Base-by-base conservation (phyloP, 2,888 invertebrate species). In the Lepidochitona cinerea region DNA sequence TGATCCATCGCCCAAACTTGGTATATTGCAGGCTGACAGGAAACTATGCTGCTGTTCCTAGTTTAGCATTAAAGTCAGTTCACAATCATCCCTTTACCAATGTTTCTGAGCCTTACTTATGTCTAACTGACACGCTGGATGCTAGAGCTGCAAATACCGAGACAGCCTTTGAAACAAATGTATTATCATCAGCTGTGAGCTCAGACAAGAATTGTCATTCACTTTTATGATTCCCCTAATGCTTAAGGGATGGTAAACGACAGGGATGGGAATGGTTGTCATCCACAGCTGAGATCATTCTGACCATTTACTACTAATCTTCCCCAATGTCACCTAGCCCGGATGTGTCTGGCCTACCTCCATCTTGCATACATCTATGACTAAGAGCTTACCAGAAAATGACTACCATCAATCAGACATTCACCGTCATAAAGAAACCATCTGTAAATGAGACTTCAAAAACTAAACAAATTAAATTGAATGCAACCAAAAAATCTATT, bases 21-120 rank as follows among this genome's bases (percentile, higher is more conserved):
- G 59, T 59, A 59, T 29, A 29, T 59, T 59, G 26, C 12, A 26
- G 59, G 23, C 18, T 23, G 26, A 32, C 59, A 32, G 59, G 26
- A 59, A 23, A 29, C 7, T 32, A 9, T 23, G 59, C 59, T 59
- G 59, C 59, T 59, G 59, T 59, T 59, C 23, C 29, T 41, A 23
- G 26, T 26, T 59, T 32, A 18, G 23, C 59, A 59, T 23, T 23
- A 29, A 59, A 59, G 59, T 59, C 59, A 59, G 23, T 59, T 14
- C 59, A 29, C 59, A 26, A 59, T 59, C 59, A 59, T 59, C 32
- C 7, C 23, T 14, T 26, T 12, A 32, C 59, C 59, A 59, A 59
- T 59, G 29, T 59, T 12, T 59, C 23, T 59, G 29, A 59, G 59
- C 59, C 59, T 29, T 59, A 59, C 59, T 59, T 59, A 59, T 26